Evolutionary conservation across 2,113 vertebrate species (phyloP).

Genomic region (Casuarius casuarius): DNA sequence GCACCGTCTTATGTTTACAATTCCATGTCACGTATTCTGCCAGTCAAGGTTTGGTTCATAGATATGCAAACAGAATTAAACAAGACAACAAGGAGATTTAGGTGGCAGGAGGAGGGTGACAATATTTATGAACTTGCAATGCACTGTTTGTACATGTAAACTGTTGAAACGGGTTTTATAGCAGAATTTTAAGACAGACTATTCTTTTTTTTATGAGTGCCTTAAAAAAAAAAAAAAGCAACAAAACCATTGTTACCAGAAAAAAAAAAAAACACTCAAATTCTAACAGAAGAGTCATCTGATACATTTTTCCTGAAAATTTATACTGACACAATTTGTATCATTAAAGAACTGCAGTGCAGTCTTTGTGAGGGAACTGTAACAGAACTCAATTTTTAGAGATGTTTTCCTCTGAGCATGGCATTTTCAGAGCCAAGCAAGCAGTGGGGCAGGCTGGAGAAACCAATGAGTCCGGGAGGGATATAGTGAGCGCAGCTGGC

Average conservation of each 20-base stretch:
- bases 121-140: not conserved
- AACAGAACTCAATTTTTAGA: fast-evolving
- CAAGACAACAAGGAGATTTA: fast-evolving
- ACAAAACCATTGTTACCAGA: not conserved
- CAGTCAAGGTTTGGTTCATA: not conserved
- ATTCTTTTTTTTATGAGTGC: too few relatives aligned
- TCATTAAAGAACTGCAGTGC: not conserved
- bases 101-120: not conserved
- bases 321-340: fast-evolving
- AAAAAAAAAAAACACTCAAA: not conserved
- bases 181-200: not conserved
- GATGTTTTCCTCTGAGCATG: fast-evolving
- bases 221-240: not conserved
- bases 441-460: not conserved
- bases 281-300: not conserved
- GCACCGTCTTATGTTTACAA: fast-evolving
- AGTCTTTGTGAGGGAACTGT: not conserved
- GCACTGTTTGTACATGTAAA: not conserved
- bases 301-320: not conserved
- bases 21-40: not conserved
- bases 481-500: not conserved
- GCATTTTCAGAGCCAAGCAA: not conserved
- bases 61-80: not conserved
- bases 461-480: not conserved
- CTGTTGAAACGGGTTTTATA: not conserved